Evolutionary conservation across 2,888 invertebrate genomes (phyloP), one percentile per base, ranked within the genome.

Genomic region (Scaptomyza tumidula): DNA sequence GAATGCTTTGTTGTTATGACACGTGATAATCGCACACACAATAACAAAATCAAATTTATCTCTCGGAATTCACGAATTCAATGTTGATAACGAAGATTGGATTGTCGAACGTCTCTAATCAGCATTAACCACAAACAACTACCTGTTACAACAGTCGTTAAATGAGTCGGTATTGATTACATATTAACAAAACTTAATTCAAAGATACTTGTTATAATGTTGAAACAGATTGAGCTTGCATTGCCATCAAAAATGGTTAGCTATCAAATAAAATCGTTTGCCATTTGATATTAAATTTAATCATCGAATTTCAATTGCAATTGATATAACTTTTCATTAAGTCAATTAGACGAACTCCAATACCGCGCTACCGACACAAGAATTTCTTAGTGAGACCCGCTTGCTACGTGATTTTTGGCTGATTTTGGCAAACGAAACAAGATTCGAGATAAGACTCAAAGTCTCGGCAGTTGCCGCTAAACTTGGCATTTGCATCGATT

Each of bases 401-500:
- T 24, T 58, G 68, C 53, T 86, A 88, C 83, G 83, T 83, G 83
- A 73, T 76, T 76, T 74, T 67, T 52, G 64, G 14, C 31, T 43
- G 70, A 69, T 73, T 82, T 70, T 13, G 58, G 60, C 43, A 49
- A 49, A 44, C 33, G 65, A 57, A 29, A 45, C 27, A 31, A 46
- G 65, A 58, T 56, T 49, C 48, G 11, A 67, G 82, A 83, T 87
- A 83, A 82, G 68, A 78, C 46, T 45, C 57, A 49, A 49, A 45
- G 31, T 44, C 27, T 33, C 53, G 35, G 2, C 50, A 35, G 19
- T 24, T 57, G 46, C 37, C 39, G 52, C 19, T 44, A 33, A 81
- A 78, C 58, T 68, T 69, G 58, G 62, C 70, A 82, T 70, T 71
- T 71, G 82, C 83, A 85, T 72, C 54, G 83, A 88, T 83, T 86